Conservation (phyloP, 2,797 vertebrate genomes). For the Dendrocincla fuliginosa region DNA sequence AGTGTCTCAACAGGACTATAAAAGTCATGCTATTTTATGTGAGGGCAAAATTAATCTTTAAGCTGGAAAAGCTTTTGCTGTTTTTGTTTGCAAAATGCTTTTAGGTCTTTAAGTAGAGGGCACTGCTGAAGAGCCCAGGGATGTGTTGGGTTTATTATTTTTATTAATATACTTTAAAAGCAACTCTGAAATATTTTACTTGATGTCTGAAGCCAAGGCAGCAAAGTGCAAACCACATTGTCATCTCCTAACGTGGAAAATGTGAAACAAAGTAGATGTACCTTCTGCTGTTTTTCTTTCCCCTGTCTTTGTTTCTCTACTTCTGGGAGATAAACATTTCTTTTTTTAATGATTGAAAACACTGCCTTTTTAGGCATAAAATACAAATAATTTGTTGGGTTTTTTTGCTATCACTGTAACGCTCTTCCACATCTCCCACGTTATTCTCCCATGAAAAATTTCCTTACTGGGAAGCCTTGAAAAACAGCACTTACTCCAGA, state of each 20-base stretch:
- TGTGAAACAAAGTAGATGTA: background rate
- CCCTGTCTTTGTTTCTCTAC: background rate
- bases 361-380: background rate
- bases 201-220: background rate
- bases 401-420: background rate
- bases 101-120: background rate
- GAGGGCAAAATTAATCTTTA: conserved; percentile 21
- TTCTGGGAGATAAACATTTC: background rate
- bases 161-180: conserved; percentile 26
- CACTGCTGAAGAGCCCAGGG: conserved; percentile 1
- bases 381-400: background rate
- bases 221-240: background rate
- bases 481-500: background rate
- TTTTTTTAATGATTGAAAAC: background rate
- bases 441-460: background rate
- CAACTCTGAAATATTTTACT: background rate
- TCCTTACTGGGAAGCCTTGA: background rate
- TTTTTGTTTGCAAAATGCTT: conserved; percentile 39
- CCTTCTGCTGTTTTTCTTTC: background rate
- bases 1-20: conserved; percentile 13
- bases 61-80: conserved; percentile 7
- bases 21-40: conserved; percentile 43
- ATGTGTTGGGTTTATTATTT: conserved; percentile 24
- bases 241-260: background rate
- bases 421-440: background rate